Evolutionary conservation across 2,113 vertebrate genomes (phyloP).

Genomic region (Microcebus murinus): DNA sequence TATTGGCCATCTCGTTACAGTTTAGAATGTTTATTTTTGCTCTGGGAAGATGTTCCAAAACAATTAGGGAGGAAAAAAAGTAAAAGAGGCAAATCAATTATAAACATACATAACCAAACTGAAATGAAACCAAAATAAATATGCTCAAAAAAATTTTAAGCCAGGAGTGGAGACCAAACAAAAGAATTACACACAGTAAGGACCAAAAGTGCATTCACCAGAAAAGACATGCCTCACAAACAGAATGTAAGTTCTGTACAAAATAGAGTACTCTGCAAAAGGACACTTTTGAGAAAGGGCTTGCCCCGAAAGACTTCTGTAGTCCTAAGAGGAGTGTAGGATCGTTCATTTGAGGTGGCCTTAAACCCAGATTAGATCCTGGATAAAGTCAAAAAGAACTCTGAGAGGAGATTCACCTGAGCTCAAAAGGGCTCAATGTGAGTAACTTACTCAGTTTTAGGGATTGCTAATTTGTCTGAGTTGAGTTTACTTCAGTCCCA

Average conservation of each 20-base stretch:
- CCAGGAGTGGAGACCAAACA: background rate
- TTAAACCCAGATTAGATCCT: background rate
- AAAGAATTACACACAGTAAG: background rate
- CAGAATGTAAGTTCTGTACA: background rate
- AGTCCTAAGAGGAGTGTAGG: background rate
- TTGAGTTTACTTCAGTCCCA: background rate
- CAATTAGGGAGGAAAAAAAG: background rate
- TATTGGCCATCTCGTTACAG: background rate
- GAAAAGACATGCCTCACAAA: background rate
- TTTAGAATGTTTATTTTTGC: background rate
- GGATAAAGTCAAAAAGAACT: background rate
- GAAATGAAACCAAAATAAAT: background rate
- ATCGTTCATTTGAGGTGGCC: background rate
- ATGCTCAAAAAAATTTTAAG: background rate
- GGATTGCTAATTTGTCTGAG: background rate
- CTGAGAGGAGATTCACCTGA: background rate
- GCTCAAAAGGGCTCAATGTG: background rate
- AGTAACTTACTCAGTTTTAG: background rate
- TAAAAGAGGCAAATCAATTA: background rate
- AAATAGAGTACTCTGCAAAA: background rate
- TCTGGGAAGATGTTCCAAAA: background rate
- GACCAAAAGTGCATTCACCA: background rate
- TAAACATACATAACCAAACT: background rate
- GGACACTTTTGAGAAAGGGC: background rate
- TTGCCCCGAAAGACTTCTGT: background rate